Conservation (phyloP, 2,888 invertebrate species). For the Nomada lathburiana region DNA sequence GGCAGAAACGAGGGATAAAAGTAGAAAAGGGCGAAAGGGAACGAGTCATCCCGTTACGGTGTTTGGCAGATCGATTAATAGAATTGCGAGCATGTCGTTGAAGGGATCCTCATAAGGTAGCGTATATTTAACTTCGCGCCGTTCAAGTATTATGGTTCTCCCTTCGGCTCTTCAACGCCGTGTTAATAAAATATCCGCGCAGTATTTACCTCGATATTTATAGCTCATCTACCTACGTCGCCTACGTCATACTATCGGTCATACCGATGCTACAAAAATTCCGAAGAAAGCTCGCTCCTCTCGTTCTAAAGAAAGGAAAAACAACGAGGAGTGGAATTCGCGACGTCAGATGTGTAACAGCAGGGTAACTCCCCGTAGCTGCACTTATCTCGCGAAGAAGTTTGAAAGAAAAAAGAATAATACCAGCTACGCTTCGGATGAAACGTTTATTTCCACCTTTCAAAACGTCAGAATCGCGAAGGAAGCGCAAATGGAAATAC, state of each 20-base stretch:
- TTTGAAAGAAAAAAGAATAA: background rate
- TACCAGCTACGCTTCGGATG: background rate
- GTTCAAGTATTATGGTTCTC: background rate
- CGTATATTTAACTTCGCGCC: background rate
- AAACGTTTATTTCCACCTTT: slow-evolving; percentile 1
- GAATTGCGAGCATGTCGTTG: slow-evolving; percentile 56
- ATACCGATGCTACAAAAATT: slow-evolving; percentile 25
- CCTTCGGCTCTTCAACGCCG: background rate
- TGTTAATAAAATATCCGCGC: slow-evolving; percentile 44
- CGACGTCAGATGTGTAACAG: background rate
- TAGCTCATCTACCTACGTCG: background rate
- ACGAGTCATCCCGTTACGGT: slow-evolving; percentile 44
- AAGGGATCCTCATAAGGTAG: background rate
- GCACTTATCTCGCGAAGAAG: background rate
- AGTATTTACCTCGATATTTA: background rate
- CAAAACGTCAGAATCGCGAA: background rate
- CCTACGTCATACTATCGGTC: background rate
- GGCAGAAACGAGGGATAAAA: slow-evolving; percentile 4
- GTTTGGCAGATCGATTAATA: slow-evolving; percentile 60
- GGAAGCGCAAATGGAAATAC: too few species aligned
- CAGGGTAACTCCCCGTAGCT: slow-evolving; percentile 5
- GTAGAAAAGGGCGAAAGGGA: background rate
- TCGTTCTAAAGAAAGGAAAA: background rate
- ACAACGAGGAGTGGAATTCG: slow-evolving; percentile 22
- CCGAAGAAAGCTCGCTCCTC: slow-evolving; percentile 4